Base-by-base conservation (phyloP, 1,140 invertebrate genomes). In the Drosophila pectinifera region DNA sequence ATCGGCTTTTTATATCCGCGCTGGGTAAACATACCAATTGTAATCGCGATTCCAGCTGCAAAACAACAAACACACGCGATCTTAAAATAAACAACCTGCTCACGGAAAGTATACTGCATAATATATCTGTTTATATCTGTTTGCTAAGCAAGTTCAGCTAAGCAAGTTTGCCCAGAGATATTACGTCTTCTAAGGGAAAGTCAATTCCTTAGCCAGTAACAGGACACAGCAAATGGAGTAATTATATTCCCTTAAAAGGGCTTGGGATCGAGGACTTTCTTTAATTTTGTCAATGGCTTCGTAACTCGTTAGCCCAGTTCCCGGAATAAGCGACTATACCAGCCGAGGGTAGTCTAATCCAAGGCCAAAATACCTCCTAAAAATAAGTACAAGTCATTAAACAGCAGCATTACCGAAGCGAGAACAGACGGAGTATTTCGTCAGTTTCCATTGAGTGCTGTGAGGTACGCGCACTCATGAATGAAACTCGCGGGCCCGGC, bases 401-500 rank as follows among this genome's bases (percentile, higher is more conserved):
- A 10, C 26, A 46, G 8, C 41, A 28, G 7, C 41, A 46, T 2
- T 20, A 18, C 11, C 28, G 7, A 28, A 1, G 24, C 34, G 24
- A 22, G 51, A 28, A 38, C 3, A 7, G 22, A 18, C 4, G 22
- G 48, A 22, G 3, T 28, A 48, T 48, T 46, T 46, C 49, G 13
- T 36, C 7, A 20, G 7, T 39, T 69, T n/a, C 11, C 43, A 55
- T 55, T 31, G 39, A 31, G 34, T 38, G 43, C 18, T n/a, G 61
- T 2, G 1, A n/a, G 46, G 13, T 38, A 0, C 28, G n/a, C n/a
- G 28, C 3, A 24, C 24, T 31, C 42, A 67, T 67, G 67, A 70
- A 70, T 70, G 67, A 68, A 70, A 45, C 55, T 38, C 11, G 13
- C 39, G 5, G 20, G 16, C 20, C 16, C 41, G 24, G 63, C 63